These are phyloP conservation scores for Onychomys leucogaster DNA, from an alignment of 2,797 vertebrate species.

Conservation along the genomic window DNA sequence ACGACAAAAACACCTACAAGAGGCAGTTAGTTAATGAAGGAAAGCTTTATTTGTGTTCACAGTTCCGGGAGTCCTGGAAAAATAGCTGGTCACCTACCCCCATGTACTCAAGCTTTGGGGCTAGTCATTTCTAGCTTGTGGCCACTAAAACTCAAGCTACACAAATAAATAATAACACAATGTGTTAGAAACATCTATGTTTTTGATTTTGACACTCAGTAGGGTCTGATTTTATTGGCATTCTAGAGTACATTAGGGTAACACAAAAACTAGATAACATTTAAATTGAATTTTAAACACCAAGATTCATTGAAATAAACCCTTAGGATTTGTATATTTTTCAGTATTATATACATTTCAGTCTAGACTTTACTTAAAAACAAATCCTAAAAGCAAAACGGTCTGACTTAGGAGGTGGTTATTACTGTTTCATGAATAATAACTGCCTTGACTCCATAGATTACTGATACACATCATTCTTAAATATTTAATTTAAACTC, in stretches of 20 bases:
- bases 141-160: neutral
- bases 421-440: neutral
- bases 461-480: neutral
- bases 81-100: neutral
- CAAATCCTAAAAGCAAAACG: neutral
- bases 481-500: conserved; percentile 62
- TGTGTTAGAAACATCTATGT: neutral
- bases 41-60: neutral
- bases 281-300: conserved; percentile 34
- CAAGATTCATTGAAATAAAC: neutral
- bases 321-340: neutral
- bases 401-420: neutral
- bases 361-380: conserved; percentile 27
- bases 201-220: neutral
- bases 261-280: neutral
- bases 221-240: neutral
- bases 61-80: neutral
- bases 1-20: accelerated
- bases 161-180: neutral
- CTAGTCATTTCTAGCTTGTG: neutral
- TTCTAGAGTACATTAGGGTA: neutral
- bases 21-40: neutral
- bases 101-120: neutral
- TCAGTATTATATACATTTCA: conserved; percentile 16
- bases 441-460: neutral